Base-by-base conservation (phyloP, 2,888 invertebrate species). In the Lumbricus terrestris region DNA sequence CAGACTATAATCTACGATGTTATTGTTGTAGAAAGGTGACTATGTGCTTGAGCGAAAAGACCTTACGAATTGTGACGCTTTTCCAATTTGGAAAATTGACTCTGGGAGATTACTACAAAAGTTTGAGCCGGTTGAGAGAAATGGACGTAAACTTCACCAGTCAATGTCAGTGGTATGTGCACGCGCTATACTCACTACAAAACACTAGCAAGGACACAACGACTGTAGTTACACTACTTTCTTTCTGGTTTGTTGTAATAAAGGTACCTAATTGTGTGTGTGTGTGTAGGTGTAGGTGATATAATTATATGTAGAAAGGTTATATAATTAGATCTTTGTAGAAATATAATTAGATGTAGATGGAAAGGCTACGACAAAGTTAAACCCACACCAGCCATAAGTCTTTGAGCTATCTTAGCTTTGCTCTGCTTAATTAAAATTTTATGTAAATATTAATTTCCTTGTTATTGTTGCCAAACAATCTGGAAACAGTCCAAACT, bases 61-160 rank as follows among this genome's bases (percentile, higher is more conserved):
- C 90, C 93, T 92, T 93, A 97, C 97, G 94, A 97, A 97, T 96
- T 42, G 38, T 37, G 34, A 29, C 16, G 20, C 38, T 35, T 69
- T 16, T 1, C 96, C 97, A 15, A 96, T 98, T 93, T 98, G 98
- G 98, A 96, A 97, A 95, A 97, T 98, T 85, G 98, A 98, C 94
- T 97, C 97, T 85, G 96, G 96, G 93, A 96, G 96, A 91, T 95
- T 96, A 93, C 94, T 97, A 93, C 96, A 96, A 94, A 96, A 96
- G 94, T 97, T 96, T 95, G 96, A 96, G 93, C 96, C 96, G 69
- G 96, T 82, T 16, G 34, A 88, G 33, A 54, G 37, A n/a, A 90
- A 90, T 83, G 91, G 91, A 16, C 37, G 29, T 20, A 34, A 89
- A 33, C 34, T 91, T 42, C 91, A 92, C 88, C 82, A 90, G 83